Conservation (phyloP, 1,140 invertebrate species). For the Potamilus streckersoni region DNA sequence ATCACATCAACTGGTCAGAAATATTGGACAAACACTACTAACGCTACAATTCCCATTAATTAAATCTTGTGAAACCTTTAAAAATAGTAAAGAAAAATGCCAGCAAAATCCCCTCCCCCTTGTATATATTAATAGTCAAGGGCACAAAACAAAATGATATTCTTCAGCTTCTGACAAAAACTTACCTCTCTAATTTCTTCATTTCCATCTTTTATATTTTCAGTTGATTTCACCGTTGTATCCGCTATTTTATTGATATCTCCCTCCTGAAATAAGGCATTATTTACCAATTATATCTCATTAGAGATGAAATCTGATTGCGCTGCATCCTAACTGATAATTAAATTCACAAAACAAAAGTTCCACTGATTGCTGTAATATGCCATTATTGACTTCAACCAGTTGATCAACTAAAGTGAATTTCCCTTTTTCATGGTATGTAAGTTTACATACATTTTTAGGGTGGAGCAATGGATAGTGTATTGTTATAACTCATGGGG, state of each 20-base stretch:
- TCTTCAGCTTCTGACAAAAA: not conserved
- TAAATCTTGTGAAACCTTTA: too few relatives aligned
- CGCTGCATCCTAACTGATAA: too few relatives aligned
- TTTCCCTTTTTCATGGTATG: too few relatives aligned
- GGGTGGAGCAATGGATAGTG: too few relatives aligned
- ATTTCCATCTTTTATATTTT: constrained; percentile 96
- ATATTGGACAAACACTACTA: not conserved
- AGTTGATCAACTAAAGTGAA: too few relatives aligned
- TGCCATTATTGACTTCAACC: too few relatives aligned
- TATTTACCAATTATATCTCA: not conserved
- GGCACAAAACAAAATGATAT: not conserved
- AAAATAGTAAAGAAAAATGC: too few relatives aligned
- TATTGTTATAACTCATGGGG: too few relatives aligned
- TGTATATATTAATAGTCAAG: not conserved
- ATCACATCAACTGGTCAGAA: not conserved
- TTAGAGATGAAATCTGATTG: not conserved
- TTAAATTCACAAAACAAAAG: too few relatives aligned
- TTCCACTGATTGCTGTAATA: too few relatives aligned
- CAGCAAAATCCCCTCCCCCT: not conserved
- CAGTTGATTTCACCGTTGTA: constrained; percentile 89
- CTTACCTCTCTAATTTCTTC: constrained; percentile 84
- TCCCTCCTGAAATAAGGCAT: constrained; percentile 74
- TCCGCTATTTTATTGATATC: constrained; percentile 91
- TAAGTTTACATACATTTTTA: too few relatives aligned
- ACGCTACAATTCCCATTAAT: not conserved